Evolutionary conservation across 2,888 invertebrate genomes (phyloP), one percentile per base, ranked within the genome.

Genomic region (Taenaris catops): DNA sequence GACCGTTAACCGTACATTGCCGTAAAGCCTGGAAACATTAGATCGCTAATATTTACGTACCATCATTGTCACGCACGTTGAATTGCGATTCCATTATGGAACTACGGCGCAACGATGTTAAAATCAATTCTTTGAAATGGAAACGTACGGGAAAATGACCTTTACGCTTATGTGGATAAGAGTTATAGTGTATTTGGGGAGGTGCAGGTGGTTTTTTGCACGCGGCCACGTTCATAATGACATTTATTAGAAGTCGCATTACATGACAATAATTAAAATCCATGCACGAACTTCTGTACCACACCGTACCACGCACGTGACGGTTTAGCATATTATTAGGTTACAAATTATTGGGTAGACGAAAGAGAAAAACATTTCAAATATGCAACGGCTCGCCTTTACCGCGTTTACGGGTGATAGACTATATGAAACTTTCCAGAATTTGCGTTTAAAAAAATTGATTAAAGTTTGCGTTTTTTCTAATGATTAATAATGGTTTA

Each of bases 241-340:
- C 84, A 83, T 84, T 84, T 84, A 84, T 84, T 84, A 84, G 79
- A 67, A 75, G 72, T 61, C 78, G 79, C 80, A 81, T 83, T 83
- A 84, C 83, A 84, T 83, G 83, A 80, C 66, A 80, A 83, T 84
- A 84, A 84, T 84, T 84, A 84, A 84, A 84, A 84, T 69, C 74
- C 70, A 84, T 84, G 83, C 84, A 84, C 84, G 84, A 84, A 84
- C 56, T 53, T 44, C 55, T 57, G 84, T 84, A 72, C 84, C 84
- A 78, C 52, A 71, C 79, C 65, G 84, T 83, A 50, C 83, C 79
- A 44, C 58, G 78, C 62, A 76, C 76, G 74, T 73, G 66, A 50
- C 44, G 54, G 51, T 55, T 74, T 70, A 67, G 72, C 76, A 75
- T 79, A 76, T 72, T 75, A 75, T 79, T 75, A 73, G 63, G 64